These are phyloP conservation scores for Sinocyclocheilus rhinocerous DNA, from an alignment of 2,113 vertebrate genomes.

Conservation along the genomic window DNA sequence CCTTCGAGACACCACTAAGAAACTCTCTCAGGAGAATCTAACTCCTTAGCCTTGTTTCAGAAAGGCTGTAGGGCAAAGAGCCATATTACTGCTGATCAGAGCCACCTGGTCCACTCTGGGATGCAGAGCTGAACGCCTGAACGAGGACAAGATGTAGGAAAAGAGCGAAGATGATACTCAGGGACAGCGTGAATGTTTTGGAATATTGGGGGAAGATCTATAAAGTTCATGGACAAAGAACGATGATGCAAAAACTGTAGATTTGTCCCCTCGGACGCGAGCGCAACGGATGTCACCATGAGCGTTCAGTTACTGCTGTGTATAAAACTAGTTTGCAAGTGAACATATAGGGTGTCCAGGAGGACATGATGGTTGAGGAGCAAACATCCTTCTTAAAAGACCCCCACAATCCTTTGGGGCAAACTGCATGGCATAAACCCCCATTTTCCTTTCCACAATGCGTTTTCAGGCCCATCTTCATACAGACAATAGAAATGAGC, in stretches of 20 bases:
- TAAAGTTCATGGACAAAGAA: not conserved
- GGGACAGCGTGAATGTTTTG: slow-evolving; percentile 43
- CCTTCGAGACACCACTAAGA: slow-evolving; percentile 38
- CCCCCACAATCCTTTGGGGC: not conserved
- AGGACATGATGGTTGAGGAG: not conserved
- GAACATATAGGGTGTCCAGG: slow-evolving; percentile 29
- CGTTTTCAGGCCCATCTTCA: not conserved
- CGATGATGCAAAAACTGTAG: not conserved
- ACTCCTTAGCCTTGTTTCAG: slow-evolving; percentile 42
- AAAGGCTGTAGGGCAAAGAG: slow-evolving; percentile 51
- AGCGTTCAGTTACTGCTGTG: slow-evolving; percentile 22
- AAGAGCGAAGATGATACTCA: slow-evolving; percentile 51
- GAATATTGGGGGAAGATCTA: not conserved
- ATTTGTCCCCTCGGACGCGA: not conserved
- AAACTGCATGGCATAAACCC: slow-evolving; percentile 19
- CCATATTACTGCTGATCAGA: slow-evolving; percentile 50
- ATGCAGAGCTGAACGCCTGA: slow-evolving; percentile 18
- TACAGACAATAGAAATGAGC: not conserved
- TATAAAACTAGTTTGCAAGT: slow-evolving; percentile 33
- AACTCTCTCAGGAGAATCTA: slow-evolving; percentile 51
- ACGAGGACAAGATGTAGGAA: not conserved
- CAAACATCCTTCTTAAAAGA: slow-evolving; percentile 9
- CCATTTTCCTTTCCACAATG: not conserved
- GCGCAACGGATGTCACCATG: slow-evolving; percentile 1
- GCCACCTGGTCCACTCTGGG: slow-evolving; percentile 44